Base-by-base conservation (phyloP, 1,140 invertebrate species). In the Scaptomyza graminum region DNA sequence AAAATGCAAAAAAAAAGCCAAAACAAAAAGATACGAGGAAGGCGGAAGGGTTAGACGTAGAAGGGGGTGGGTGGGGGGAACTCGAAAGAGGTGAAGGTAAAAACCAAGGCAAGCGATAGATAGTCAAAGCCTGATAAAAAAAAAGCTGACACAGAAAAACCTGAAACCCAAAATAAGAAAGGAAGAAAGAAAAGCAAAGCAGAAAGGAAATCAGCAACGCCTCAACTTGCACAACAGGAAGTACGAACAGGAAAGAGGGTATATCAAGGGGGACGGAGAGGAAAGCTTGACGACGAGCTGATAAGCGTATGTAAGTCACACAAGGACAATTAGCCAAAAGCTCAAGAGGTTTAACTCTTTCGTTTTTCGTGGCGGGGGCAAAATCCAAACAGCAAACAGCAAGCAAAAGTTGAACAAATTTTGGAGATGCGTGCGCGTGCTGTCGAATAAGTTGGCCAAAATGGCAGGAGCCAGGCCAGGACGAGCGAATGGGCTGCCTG, bases 241-340 rank as follows among this genome's bases (percentile, higher is more conserved):
- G 22, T n/a, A n/a, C n/a, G n/a, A 49, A 64, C 79, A 63, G 44
- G 25, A 46, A 52, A 16, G 3, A 34, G 28, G 18, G 18, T 22
- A 22, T 22, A n/a, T n/a, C n/a, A n/a, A 39, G 44, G 34, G 5
- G 7, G 9, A 4, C 9, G 6, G 15, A 31, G 39, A 43, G 16
- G 12, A 9, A 15, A 52, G 44, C 2, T 39, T 43, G 50, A 15
- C 34, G 34, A 41, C 49, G 46, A 56, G 46, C 64, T 69, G 73
- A 84, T 84, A 85, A 78, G 71, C 74, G 76, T 70, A 87, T 76
- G 65, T 81, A 79, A 87, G 83, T 79, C 83, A 88, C 79, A 88
- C 83, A 88, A 89, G 79, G 79, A 88, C 83, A 88, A 88, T 88
- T 88, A 88, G 83, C 76, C 79, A 62, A 72, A 71, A 72, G 68